These are phyloP conservation scores for Hypolimnas misippus DNA, from an alignment of 2,888 invertebrate species.

Conservation along the genomic window DNA sequence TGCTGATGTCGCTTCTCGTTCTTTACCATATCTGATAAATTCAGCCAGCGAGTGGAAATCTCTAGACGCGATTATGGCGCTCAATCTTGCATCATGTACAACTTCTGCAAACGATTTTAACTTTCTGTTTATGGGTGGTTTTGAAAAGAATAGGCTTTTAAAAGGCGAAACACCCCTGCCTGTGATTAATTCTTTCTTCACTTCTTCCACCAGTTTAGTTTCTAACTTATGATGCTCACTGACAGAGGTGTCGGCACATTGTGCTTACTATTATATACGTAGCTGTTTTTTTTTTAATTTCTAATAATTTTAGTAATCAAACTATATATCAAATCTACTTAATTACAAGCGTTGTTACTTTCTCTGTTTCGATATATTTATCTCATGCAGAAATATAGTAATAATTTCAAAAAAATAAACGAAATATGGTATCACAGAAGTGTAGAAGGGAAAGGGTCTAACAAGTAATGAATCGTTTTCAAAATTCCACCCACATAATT, in stretches of 20 bases:
- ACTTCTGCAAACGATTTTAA: slow-evolving; percentile 27
- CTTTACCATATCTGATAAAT: slow-evolving; percentile 26
- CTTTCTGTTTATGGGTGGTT: too few relatives aligned
- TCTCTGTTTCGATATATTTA: not conserved
- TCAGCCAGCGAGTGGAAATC: slow-evolving; percentile 32
- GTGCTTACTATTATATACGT: not conserved
- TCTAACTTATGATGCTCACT: not conserved
- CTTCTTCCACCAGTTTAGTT: not conserved
- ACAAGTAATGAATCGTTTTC: not conserved
- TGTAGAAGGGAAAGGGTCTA: not conserved
- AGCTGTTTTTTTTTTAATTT: not conserved
- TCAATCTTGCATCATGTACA: slow-evolving; percentile 24
- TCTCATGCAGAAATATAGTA: slow-evolving; percentile 5
- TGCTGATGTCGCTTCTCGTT: slow-evolving; percentile 14
- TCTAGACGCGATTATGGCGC: slow-evolving; percentile 28
- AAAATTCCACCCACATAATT: not conserved
- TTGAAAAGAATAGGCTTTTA: too few relatives aligned
- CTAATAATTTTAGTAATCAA: slow-evolving; percentile 2
- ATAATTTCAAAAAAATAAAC: slow-evolving; percentile 3
- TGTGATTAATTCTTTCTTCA: not conserved
- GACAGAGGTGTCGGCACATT: not conserved
- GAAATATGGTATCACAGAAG: not conserved
- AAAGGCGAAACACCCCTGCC: not conserved
- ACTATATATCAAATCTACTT: not conserved
- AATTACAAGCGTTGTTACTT: not conserved